Evolutionary conservation across 2,888 invertebrate species (phyloP), one percentile per base, ranked within the genome.

Genomic region (Rhamphomyia laevipes): DNA sequence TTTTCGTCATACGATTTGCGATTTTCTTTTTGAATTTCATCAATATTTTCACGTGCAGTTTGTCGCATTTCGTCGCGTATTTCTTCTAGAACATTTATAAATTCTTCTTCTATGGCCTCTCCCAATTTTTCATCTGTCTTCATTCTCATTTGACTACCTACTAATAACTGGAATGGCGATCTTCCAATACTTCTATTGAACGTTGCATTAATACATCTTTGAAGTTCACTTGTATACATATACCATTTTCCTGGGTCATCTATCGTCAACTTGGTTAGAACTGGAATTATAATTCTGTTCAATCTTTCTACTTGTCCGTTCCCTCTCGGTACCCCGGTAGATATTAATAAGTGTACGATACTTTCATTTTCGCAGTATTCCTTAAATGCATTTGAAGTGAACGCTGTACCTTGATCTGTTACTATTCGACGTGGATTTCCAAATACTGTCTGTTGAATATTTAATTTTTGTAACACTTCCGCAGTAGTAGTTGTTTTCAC

Each of bases 231-330:
- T 7, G 59, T 46, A 43, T 52, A 21, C 51, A 56, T 58, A 46
- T 58, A 61, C 63, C 63, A 65, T 27, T 62, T 55, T 6, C 50
- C 49, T 1, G 61, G 61, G 12, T 63, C 55, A 10, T 59, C 58
- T 2, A 61, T 48, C 9, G 61, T 53, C 9, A 68, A 30, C 46
- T 67, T 67, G 1, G 64, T 57, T 5, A 66, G 33, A 6, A 63
- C 49, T 1, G 63, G 50, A 43, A 64, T 62, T 4, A 66, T 56
- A 3, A 53, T 59, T 13, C 55, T 45, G 48, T 66, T 61, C 0
- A 63, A 48, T 4, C 62, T 51, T 38, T 66, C 63, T 0, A 59
- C 61, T 46, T 67, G 66, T 0, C 66, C 65, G 48, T 67, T 66
- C 5, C 61, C 60, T 38, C 64, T 40, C 15, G 67, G 63, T 11